Evolutionary conservation across 2,888 invertebrate genomes (phyloP).

Genomic region (Epistrophe grossulariae): DNA sequence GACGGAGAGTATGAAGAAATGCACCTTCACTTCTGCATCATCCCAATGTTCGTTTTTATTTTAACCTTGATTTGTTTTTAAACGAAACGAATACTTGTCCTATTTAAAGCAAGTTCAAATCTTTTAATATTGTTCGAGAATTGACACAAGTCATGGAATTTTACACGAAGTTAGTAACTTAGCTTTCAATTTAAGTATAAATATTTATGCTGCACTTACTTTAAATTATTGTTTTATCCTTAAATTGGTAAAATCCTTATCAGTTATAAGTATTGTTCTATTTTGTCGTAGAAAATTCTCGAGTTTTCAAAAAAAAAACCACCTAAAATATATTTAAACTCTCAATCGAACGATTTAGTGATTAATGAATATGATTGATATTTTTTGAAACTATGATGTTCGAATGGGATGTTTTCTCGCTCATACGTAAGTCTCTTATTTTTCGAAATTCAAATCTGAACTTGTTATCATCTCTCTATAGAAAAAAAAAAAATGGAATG

Average conservation of each 20-base stretch:
- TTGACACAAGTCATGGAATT: too few species aligned
- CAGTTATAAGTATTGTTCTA: background rate
- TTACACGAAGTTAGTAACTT: too few species aligned
- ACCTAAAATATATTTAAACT: slow-evolving; percentile 19
- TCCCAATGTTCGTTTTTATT: too few species aligned
- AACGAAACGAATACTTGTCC: too few species aligned
- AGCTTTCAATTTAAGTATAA: too few species aligned
- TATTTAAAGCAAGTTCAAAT: too few species aligned
- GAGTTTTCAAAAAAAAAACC: background rate
- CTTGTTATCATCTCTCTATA: slow-evolving; percentile 59
- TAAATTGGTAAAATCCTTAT: background rate
- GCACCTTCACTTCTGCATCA: too few species aligned
- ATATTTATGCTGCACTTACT: background rate
- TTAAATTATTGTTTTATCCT: background rate
- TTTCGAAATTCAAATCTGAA: slow-evolving; percentile 45
- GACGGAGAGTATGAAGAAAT: too few species aligned
- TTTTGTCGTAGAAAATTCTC: background rate
- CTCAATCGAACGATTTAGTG: slow-evolving; percentile 46
- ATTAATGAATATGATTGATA: slow-evolving; percentile 43
- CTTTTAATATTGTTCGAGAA: too few species aligned
- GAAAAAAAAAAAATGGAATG: background rate
- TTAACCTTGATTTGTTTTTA: too few species aligned
- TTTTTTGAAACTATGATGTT: slow-evolving; percentile 37
- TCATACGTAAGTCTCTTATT: slow-evolving; percentile 25
- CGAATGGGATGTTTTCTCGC: slow-evolving; percentile 38